Evolutionary conservation across 1,140 invertebrate species (phyloP).

Genomic region (Apis mellifera): Amel_HAv3.1 CM009939.2:4510001-4510500

Average conservation of each 20-base stretch:
- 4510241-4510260: no score
- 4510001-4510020: constrained; percentile 14
- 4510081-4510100: constrained; percentile 1
- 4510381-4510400: not conserved
- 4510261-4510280: no score
- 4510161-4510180: no score
- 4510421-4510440: no score
- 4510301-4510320: not conserved
- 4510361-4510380: not conserved
- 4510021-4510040: constrained; percentile 36
- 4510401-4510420: no score
- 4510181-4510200: not conserved
- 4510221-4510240: not conserved
- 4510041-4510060: not conserved
- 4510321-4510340: not conserved
- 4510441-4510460: no score
- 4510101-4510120: not conserved
- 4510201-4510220: not conserved
- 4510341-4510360: not conserved
- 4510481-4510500: no score
- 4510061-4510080: not conserved
- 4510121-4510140: not conserved
- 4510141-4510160: no score
- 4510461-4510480: no score
- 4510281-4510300: not conserved